Base-by-base conservation (phyloP, 2,113 vertebrate species). In the Coturnix japonica region DNA sequence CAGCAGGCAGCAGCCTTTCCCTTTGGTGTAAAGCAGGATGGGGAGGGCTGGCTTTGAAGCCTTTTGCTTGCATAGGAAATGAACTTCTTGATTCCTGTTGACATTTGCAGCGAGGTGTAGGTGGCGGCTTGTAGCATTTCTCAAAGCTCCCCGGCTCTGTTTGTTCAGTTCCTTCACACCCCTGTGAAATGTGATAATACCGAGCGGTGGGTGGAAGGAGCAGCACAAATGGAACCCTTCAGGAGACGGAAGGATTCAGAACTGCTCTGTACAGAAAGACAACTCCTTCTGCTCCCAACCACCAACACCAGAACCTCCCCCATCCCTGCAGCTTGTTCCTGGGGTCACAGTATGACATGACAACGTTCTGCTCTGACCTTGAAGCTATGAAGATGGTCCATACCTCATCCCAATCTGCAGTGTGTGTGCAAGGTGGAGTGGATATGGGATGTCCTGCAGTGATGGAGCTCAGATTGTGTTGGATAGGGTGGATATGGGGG, bases 41-140 rank as follows among this genome's bases (percentile, higher is more conserved):
- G 22, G 60, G 75, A 44, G 46, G 47, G 26, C 30, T 64, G 1
- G 5, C 76, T 92, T 83, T 85, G 91, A 92, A 92, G 76, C 2
- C 26, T 69, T 37, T 37, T 20, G 56, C 85, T 74, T 70, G 75
- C 89, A 31, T 78, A 56, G 35, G 67, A 87, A 91, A 76, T 41
- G 51, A 80, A 70, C 79, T 44, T 35, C 85, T 90, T 30, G 37
- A 46, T 87, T 90, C 81, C 86, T 63, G 76, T 78, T 87, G 82
- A 85, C 76, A 89, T 95, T 94, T 76, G 79, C 79, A 61, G 79
- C 56, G 4, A 59, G 89, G 71, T 73, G 75, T 81, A 47, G 78
- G 95, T 91, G 77, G 85, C 37, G 60, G 60, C 69, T 89, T 2
- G 12, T n/a, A 60, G 77, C 60, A 8, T 85, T 75, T 61, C 43